Evolutionary conservation across 1,140 invertebrate genomes (phyloP).

Genomic region (Calliopsis andreniformis): DNA sequence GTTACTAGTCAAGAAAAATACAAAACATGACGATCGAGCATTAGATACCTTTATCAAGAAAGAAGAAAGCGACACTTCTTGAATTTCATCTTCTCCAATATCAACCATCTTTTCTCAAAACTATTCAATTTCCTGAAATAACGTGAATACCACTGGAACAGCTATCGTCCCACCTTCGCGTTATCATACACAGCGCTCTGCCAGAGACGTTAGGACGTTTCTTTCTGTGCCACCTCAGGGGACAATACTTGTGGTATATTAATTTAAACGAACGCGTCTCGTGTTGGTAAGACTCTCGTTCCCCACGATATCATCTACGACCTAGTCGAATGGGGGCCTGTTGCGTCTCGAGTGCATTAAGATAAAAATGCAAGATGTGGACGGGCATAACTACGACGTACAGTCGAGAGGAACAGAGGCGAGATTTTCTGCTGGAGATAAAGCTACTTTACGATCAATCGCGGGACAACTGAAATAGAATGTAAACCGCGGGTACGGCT

Average conservation of each 20-base stretch:
- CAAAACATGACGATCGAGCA: no score
- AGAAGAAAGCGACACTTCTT: background rate
- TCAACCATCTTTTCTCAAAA: background rate
- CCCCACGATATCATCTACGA: slow-evolving; percentile 19
- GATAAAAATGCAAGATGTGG: slow-evolving; percentile 24
- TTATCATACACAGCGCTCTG: background rate
- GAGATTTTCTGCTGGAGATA: background rate
- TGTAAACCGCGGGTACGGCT: background rate
- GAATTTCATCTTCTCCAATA: background rate
- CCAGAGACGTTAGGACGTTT: background rate
- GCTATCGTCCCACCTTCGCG: background rate
- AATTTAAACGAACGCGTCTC: slow-evolving; percentile 23
- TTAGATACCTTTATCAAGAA: no score
- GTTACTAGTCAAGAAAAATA: no score
- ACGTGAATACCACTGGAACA: background rate
- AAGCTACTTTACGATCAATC: background rate
- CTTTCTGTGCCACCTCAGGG: background rate
- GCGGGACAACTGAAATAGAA: no score
- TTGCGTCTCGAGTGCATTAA: slow-evolving; percentile 20
- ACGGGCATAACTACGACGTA: background rate
- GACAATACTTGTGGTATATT: slow-evolving; percentile 10
- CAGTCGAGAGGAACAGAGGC: background rate
- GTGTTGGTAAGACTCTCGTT: slow-evolving; percentile 1
- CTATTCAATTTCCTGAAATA: slow-evolving; percentile 14
- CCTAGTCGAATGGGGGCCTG: background rate